Percentiles rank a stretch among this genome's conserved stretches.
These are phyloP conservation scores for Phengaris alcon DNA, from an alignment of 2,888 invertebrate species.

Conservation along the genomic window DNA sequence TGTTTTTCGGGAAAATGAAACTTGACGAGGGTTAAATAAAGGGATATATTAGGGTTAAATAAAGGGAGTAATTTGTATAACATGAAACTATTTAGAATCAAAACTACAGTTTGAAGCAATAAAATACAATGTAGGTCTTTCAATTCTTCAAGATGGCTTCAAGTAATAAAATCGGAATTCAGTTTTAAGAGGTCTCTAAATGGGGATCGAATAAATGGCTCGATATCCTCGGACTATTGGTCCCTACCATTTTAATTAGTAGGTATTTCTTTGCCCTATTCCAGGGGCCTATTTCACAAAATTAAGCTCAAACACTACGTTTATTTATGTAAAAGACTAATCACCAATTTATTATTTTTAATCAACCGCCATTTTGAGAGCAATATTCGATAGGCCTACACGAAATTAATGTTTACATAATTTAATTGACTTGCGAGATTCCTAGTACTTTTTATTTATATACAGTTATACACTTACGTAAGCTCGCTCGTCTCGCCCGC, in stretches of 20 bases:
- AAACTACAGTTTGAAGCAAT: too few species aligned
- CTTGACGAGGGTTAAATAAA: constrained; percentile 9
- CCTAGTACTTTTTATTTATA: background rate
- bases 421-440: constrained; percentile 8
- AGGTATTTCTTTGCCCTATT: background rate
- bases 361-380: background rate
- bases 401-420: constrained; percentile 17
- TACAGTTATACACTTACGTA: background rate
- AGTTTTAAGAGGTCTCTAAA: too few species aligned
- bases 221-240: background rate
- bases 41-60: background rate
- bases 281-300: background rate
- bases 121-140: too few species aligned
- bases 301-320: background rate
- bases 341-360: constrained; percentile 9
- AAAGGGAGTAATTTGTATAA: too few species aligned
- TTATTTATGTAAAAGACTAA: background rate
- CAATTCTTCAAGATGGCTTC: too few species aligned
- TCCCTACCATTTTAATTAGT: background rate
- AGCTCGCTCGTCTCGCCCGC: background rate
- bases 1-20: background rate
- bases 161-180: too few species aligned
- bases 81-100: too few species aligned
- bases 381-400: constrained; percentile 10
- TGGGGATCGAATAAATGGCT: too few species aligned